Evolutionary conservation across 1,140 invertebrate genomes (phyloP).

Genomic region (Zaprionus nigranus): DNA sequence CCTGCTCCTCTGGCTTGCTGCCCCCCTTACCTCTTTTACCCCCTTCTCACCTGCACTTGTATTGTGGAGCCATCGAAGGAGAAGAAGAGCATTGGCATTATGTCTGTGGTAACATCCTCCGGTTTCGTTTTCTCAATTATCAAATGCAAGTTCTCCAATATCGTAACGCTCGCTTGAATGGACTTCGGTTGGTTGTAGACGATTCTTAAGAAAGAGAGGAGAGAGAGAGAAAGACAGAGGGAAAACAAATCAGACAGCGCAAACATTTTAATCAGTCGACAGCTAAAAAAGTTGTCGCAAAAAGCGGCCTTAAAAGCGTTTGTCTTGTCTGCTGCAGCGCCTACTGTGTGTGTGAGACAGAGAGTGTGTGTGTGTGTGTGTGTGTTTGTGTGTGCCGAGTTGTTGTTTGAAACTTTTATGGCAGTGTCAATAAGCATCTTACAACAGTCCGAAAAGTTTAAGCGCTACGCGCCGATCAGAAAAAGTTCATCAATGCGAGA

Average conservation of each 20-base stretch:
- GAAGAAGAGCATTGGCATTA: conserved; percentile 94
- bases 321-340: conserved; percentile 21
- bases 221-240: neutral
- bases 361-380: neutral
- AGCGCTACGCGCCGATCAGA: conserved; percentile 19
- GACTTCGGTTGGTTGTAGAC: conserved; percentile 94
- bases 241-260: neutral
- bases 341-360: conserved; percentile 7
- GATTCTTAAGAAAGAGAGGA: conserved; percentile 83
- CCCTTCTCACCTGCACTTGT: conserved; percentile 93
- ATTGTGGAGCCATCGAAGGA: conserved; percentile 96
- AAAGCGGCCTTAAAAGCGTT: conserved; percentile 19
- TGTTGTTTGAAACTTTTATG: conserved; percentile 58
- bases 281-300: too few species aligned
- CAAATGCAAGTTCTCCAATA: conserved; percentile 96
- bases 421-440: conserved; percentile 74
- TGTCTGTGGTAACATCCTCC: conserved; percentile 92
- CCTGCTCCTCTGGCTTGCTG: neutral
- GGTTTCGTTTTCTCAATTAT: conserved; percentile 94
- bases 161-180: conserved; percentile 94
- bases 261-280: neutral
- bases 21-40: neutral
- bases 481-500: neutral
- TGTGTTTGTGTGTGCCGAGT: conserved; percentile 33
- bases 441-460: conserved; percentile 72